A percentile compares a stretch with the other conserved stretches of the same genome.
Evolutionary conservation across 1,140 invertebrate genomes (phyloP).

Genomic region (Caenorhabditis brenneri): DNA sequence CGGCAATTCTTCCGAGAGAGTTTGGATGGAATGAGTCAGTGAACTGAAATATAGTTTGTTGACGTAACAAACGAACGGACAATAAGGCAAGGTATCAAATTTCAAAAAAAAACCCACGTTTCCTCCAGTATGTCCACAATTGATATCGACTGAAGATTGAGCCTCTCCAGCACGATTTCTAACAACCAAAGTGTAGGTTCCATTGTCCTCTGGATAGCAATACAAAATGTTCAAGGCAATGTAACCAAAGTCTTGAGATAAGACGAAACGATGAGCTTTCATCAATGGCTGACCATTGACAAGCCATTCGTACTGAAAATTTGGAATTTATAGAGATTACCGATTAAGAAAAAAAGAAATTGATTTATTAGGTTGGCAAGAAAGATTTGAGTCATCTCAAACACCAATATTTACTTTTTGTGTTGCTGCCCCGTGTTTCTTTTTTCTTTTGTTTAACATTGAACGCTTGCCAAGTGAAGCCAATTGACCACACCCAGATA

Average conservation of each 20-base stretch:
- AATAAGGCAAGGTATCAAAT: not conserved
- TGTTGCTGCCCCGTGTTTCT: not conserved
- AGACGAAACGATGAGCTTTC: constrained; percentile 66
- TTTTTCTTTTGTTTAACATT: constrained; percentile 40
- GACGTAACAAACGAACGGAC: not conserved
- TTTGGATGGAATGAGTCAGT: constrained; percentile 70
- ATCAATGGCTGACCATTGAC: constrained; percentile 67
- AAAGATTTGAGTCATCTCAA: not conserved
- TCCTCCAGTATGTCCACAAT: constrained; percentile 59
- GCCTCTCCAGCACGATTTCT: constrained; percentile 73
- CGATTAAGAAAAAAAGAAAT: not conserved
- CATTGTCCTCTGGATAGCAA: constrained; percentile 86
- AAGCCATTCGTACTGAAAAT: constrained; percentile 67
- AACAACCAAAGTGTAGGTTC: constrained; percentile 73
- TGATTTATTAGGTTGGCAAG: not conserved
- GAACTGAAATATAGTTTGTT: constrained; percentile 42
- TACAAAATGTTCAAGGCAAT: constrained; percentile 91
- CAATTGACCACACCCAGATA: constrained; percentile 72
- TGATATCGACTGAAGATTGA: constrained; percentile 62
- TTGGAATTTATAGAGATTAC: not conserved
- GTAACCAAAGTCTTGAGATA: constrained; percentile 87
- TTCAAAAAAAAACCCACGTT: constrained; percentile 50
- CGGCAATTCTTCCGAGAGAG: constrained; percentile 60
- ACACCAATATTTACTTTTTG: constrained; percentile 35
- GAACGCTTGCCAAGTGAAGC: not conserved